A percentile compares a stretch with the other conserved stretches of the same genome.
Evolutionary conservation across 2,888 invertebrate species (phyloP).

Genomic region (Plagodis dolabraria): DNA sequence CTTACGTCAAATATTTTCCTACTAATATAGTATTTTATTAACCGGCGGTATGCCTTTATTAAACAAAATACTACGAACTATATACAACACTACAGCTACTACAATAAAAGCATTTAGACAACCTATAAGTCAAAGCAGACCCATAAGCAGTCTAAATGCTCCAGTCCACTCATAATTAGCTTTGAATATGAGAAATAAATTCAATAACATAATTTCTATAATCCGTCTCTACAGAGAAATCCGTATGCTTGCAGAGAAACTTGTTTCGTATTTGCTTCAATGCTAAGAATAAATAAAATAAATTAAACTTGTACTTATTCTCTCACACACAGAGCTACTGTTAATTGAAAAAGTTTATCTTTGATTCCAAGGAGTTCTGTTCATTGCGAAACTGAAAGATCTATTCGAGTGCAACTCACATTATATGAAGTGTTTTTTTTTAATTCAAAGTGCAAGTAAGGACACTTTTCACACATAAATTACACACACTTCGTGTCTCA

Average conservation of each 20-base stretch:
- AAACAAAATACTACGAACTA: no score
- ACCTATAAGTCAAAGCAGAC: no score
- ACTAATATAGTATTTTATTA: no score
- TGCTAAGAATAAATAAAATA: constrained; percentile 30
- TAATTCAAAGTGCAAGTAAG: no score
- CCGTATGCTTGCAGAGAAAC: constrained; percentile 21
- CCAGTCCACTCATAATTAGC: no score
- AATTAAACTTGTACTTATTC: constrained; percentile 28
- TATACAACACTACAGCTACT: no score
- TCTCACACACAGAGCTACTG: constrained; percentile 24
- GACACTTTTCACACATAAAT: no score
- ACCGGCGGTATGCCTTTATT: no score
- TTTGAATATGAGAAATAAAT: constrained; percentile 5
- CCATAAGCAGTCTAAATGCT: no score
- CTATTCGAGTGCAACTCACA: not conserved
- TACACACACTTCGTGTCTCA: no score
- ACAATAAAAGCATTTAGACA: no score
- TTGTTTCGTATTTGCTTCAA: constrained; percentile 27
- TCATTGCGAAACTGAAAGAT: not conserved
- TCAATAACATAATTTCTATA: constrained; percentile 9
- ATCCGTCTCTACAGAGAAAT: constrained; percentile 14
- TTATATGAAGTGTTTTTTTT: no score
- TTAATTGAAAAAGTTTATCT: constrained; percentile 36
- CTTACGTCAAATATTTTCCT: not conserved
- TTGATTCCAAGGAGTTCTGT: constrained; percentile 1